These are phyloP conservation scores for Poecilia picta DNA, from an alignment of 2,797 vertebrate genomes.

Conservation along the genomic window DNA sequence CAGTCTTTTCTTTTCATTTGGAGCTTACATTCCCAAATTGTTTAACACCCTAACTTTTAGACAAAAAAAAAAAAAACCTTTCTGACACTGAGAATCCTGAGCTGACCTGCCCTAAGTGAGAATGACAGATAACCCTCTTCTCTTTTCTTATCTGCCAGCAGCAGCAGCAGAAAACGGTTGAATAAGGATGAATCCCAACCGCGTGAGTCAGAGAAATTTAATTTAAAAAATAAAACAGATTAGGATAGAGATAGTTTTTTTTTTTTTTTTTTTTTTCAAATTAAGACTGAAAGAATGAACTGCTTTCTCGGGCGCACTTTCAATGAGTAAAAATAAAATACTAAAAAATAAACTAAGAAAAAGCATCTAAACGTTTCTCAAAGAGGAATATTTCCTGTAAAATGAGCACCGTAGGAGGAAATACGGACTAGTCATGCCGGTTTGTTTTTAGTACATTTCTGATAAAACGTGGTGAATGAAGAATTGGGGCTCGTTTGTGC, in stretches of 20 bases:
- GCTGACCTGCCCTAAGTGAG: constrained; percentile 43
- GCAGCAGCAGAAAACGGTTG: constrained; percentile 71
- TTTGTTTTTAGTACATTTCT: background rate
- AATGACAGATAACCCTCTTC: constrained; percentile 56
- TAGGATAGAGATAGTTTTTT: too few relatives aligned
- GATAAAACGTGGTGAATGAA: background rate
- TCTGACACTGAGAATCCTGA: constrained; percentile 22
- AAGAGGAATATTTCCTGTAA: background rate
- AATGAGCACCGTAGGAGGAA: fast-evolving
- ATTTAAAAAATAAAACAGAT: background rate
- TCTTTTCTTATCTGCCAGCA: constrained; percentile 60
- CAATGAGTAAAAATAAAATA: background rate
- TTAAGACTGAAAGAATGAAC: background rate
- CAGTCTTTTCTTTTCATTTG: background rate
- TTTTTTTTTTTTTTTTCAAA: background rate
- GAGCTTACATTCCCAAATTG: background rate
- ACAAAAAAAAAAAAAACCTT: background rate
- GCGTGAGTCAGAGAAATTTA: background rate
- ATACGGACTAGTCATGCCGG: too few relatives aligned
- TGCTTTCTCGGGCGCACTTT: background rate
- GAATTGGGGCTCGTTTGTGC: background rate
- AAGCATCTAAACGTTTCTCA: background rate
- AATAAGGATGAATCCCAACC: constrained; percentile 17
- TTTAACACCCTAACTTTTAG: background rate
- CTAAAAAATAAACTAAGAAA: background rate